Evolutionary conservation across 2,797 vertebrate genomes (phyloP), one percentile per base, ranked within the genome.

Genomic region (Sphenopsis melanotis): DNA sequence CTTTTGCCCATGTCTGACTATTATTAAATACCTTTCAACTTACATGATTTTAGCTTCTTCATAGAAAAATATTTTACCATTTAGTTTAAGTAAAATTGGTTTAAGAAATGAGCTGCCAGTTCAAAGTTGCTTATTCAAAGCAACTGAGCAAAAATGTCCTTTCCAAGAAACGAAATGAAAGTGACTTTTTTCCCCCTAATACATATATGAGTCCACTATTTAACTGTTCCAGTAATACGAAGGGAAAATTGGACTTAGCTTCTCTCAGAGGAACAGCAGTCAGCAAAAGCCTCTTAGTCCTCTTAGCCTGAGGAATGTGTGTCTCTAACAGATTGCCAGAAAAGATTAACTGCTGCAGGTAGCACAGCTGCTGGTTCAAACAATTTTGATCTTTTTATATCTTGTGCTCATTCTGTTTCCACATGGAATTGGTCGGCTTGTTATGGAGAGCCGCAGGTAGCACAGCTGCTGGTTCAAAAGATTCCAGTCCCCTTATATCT

Each of bases 311-410:
- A 97, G 96, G 97, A 98, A 96, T 93, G 84, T 65, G 52, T 89
- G 74, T 96, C 87, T 97, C 95, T 95, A 97, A 94, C 96, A 97
- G 96, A 97, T 96, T 98, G 97, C 96, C 94, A 94, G 93, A 90
- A 95, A 97, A 98, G 97, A 98, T 98, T 97, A 97, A 98, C 94
- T 94, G 97, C 96, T 97, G 89, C 89, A 94, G 96, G 95, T 97
- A 96, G 90, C 96, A 87, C 96, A 98, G 97, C 96, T 97, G 96
- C 97, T 96, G 91, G 94, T 98, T 98, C 96, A 96, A 96, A 97
- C 97, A 97, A 94, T 97, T 97, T 94, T 97, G 89, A 96, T 97
- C 93, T 98, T 97, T 97, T 97, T 96, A 97, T 98, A 97, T 95
- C 96, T 95, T 95, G 79, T 84, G 87, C 94, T 97, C 93, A 74